phyloP scores from a whole-genome alignment of 2,797 vertebrate genomes.

The Peromyscus eremicus region DNA sequence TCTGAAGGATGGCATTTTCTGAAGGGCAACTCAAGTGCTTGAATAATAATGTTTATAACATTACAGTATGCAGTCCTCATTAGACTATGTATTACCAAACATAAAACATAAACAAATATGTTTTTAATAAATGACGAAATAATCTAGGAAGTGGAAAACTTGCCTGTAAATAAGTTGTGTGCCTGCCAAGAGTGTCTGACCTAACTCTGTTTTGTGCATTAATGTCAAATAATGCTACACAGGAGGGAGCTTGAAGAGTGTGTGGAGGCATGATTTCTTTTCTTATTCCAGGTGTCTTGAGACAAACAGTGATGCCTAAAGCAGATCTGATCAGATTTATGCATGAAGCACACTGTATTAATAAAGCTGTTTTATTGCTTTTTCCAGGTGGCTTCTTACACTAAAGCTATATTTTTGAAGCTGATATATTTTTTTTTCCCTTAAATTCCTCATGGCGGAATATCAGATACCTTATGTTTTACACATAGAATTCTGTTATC shows the following conservation, averaged over 20 bases:
- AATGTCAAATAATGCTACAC: background rate
- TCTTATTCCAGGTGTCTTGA: constrained; percentile 61
- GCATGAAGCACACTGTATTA: constrained; percentile 55
- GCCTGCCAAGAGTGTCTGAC: background rate
- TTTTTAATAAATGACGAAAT: constrained; percentile 25
- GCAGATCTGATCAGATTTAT: constrained; percentile 65
- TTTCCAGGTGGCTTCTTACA: constrained; percentile 71
- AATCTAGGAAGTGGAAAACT: constrained; percentile 1
- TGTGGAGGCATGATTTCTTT: constrained; percentile 42
- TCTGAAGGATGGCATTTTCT: background rate
- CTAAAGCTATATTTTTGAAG: constrained; percentile 68
- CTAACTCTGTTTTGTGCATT: constrained; percentile 50
- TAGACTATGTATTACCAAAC: background rate
- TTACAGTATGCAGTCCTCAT: background rate
- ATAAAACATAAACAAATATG: background rate
- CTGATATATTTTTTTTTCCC: constrained; percentile 23
- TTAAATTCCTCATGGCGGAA: constrained; percentile 49
- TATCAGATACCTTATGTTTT: constrained; percentile 66
- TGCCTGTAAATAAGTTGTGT: background rate
- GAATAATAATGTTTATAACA: background rate
- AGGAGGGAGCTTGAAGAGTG: constrained; percentile 2
- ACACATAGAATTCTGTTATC: constrained; percentile 69
- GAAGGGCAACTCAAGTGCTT: background rate
- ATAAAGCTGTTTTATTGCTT: constrained; percentile 66
- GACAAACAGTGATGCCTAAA: constrained; percentile 40